These are phyloP conservation scores for Rissa tridactyla DNA, from an alignment of 2,113 vertebrate species.

Conservation along the genomic window DNA sequence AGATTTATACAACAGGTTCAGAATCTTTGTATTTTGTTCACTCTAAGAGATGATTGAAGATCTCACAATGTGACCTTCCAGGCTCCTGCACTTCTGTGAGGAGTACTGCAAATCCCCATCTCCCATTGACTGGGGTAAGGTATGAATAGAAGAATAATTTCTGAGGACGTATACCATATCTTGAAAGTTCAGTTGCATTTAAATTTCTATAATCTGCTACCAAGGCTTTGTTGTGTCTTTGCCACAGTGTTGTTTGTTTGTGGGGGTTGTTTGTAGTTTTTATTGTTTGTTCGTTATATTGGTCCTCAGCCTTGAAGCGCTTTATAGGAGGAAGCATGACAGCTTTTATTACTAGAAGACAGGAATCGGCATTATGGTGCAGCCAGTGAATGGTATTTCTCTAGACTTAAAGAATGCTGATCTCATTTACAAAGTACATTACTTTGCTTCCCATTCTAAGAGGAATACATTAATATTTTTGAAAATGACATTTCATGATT, in stretches of 20 bases:
- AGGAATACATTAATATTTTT: constrained; percentile 50
- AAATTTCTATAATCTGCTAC: neutral
- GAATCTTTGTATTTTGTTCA: neutral
- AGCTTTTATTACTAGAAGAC: constrained; percentile 33
- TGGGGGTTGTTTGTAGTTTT: neutral
- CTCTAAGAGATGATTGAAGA: neutral
- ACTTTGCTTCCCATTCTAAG: constrained; percentile 12
- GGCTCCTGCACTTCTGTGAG: neutral
- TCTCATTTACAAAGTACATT: constrained; percentile 50
- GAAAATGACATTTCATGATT: constrained; percentile 65
- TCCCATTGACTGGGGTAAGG: neutral
- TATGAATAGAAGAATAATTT: neutral
- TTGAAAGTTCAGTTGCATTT: neutral
- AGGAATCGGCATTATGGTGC: neutral
- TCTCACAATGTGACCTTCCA: neutral
- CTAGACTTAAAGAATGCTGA: constrained; percentile 28
- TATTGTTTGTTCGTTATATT: neutral
- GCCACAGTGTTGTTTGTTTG: neutral
- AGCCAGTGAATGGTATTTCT: constrained; percentile 2
- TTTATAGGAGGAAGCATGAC: neutral
- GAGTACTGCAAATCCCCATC: neutral
- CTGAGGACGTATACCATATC: neutral
- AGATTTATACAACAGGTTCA: neutral
- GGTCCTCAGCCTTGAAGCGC: neutral
- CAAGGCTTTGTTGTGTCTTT: neutral